Base-by-base conservation (phyloP, 2,888 invertebrate genomes). In the Eretmocerus hayati region DNA sequence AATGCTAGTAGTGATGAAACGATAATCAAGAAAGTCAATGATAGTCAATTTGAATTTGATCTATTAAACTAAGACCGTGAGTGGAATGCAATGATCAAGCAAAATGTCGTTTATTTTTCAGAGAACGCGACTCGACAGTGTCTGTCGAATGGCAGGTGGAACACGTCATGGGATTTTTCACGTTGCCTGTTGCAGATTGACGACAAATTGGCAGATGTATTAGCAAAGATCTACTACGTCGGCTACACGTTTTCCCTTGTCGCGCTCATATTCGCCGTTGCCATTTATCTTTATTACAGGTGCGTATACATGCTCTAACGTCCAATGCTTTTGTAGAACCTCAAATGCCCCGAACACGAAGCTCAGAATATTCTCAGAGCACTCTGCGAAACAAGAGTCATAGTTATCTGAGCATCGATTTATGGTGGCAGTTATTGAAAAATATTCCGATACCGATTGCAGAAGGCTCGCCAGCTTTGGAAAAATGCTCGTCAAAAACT, bases 281-380 rank as follows among this genome's bases (percentile, higher is more conserved):
- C 83, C 70, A 90, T 93, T 59, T 92, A 92, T 74, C 74, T 88
- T 53, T 88, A 89, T 71, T 92, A 88, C 78, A 91, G 90, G 92
- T 92, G 6, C 26, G 11, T 11, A 9, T 11, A 26, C 26, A 11
- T 26, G 6, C 26, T 26, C 26, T 6, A 26, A 26, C 6, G 11
- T 26, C 26, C 26, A 26, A 26, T 26, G n/a, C 26, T 6, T 26
- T 6, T 11, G 26, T 9, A 26, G 26, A 9, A 18, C 36, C 9
- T 36, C 33, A 19, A 18, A 15, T 36, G 18, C 11, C 3, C 36
- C 19, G 6, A 8, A 11, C n/a, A 36, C 8, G 15, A 18, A 9
- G 3, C 6, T 5, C 5, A 9, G 33, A 8, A 6, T 36, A 15
- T 36, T 36, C 19, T 36, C 26, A 9, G 6, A 11, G 11, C 8